These are phyloP conservation scores for Callipepla squamata DNA, from an alignment of 2,113 vertebrate genomes.

Conservation along the genomic window DNA sequence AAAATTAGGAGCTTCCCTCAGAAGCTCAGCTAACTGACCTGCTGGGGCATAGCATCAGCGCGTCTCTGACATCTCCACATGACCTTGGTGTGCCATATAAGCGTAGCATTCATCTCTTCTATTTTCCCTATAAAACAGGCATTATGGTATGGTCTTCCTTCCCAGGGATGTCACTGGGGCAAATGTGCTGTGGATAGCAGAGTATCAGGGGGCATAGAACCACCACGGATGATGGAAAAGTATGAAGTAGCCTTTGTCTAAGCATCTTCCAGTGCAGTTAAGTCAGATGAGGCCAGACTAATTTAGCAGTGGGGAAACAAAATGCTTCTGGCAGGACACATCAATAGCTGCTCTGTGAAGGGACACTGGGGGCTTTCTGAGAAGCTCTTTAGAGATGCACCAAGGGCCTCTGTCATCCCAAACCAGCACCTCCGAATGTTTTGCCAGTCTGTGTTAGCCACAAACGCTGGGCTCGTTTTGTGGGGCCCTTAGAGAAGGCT, in stretches of 20 bases:
- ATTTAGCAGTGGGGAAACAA: constrained; percentile 45
- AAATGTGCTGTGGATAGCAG: background rate
- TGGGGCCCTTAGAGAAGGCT: background rate
- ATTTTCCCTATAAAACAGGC: background rate
- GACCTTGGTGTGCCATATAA: background rate
- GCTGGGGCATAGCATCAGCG: background rate
- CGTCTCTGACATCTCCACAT: background rate
- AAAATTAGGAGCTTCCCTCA: background rate
- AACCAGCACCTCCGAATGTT: constrained; percentile 37
- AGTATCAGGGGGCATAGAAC: background rate
- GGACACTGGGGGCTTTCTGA: constrained; percentile 50
- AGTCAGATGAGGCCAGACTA: constrained; percentile 28
- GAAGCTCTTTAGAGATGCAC: constrained; percentile 45
- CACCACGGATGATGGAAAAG: background rate
- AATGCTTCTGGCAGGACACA: constrained; percentile 43
- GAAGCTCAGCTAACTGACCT: background rate
- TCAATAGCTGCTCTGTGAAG: constrained; percentile 63
- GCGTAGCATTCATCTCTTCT: background rate
- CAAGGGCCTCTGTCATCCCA: constrained; percentile 41
- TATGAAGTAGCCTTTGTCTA: constrained; percentile 58
- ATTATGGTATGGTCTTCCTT: background rate
- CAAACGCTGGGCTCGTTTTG: background rate
- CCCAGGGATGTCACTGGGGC: background rate
- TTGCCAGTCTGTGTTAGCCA: constrained; percentile 32
- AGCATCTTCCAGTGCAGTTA: constrained; percentile 52